A percentile compares a stretch with the other conserved stretches of the same genome.
Conservation (phyloP, 1,140 invertebrate species). For the Hyphantria cunea region DNA sequence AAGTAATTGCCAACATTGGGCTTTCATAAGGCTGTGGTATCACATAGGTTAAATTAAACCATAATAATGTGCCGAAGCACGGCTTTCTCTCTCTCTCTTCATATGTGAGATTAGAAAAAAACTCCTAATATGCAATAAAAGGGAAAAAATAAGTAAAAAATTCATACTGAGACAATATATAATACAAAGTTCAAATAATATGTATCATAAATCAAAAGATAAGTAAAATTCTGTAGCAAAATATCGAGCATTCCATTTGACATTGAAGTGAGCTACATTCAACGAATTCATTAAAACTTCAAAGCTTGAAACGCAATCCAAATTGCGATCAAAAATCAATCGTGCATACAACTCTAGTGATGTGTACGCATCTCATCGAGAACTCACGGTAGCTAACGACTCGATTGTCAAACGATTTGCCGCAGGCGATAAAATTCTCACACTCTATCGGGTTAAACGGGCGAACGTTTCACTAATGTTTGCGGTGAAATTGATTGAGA, state of each 20-base stretch:
- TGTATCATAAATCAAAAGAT: background rate
- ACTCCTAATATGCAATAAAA: too few relatives aligned
- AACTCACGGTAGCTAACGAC: constrained; percentile 47
- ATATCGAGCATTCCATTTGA: background rate
- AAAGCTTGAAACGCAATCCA: constrained; percentile 36
- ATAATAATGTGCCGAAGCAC: too few relatives aligned
- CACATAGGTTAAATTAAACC: too few relatives aligned
- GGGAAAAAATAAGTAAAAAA: too few relatives aligned
- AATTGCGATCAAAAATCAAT: constrained; percentile 52
- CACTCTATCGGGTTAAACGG: constrained; percentile 11
- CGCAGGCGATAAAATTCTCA: constrained; percentile 29
- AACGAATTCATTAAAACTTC: constrained; percentile 18
- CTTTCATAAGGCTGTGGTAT: too few relatives aligned
- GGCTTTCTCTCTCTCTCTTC: too few relatives aligned
- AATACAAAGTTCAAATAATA: background rate
- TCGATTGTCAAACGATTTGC: constrained; percentile 34
- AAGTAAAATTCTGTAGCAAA: background rate
- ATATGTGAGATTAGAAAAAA: too few relatives aligned
- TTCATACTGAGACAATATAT: too few relatives aligned
- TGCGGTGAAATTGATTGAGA: constrained; percentile 52
- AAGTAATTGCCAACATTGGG: too few relatives aligned
- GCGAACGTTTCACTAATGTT: constrained; percentile 34
- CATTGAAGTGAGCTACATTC: background rate
- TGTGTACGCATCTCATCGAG: constrained; percentile 49
- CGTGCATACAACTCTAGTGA: constrained; percentile 45